Conservation (phyloP, 1,140 invertebrate genomes). For the Tribolium madens region DNA sequence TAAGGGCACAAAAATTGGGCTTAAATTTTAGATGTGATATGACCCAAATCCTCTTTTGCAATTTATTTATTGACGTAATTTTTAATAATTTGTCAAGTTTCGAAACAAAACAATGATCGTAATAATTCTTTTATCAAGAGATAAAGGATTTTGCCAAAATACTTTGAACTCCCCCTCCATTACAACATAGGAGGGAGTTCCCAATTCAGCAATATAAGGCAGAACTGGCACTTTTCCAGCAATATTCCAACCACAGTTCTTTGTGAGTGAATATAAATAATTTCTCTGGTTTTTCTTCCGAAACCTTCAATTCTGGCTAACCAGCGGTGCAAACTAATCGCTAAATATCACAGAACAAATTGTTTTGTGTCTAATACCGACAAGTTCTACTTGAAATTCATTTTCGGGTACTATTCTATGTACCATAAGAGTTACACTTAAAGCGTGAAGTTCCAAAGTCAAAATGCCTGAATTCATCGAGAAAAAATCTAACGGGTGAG, state of each 20-base stretch:
- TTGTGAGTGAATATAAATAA: constrained; percentile 22
- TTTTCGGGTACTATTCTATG: constrained; percentile 64
- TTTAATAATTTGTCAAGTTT: not conserved
- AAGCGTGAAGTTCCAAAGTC: constrained; percentile 15
- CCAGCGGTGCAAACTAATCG: constrained; percentile 52
- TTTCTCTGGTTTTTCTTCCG: not conserved
- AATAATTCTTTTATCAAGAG: not conserved
- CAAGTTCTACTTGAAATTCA: constrained; percentile 60
- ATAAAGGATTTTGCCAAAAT: constrained; percentile 13
- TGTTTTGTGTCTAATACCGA: constrained; percentile 61
- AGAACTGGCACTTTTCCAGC: constrained; percentile 15
- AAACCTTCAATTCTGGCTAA: constrained; percentile 49
- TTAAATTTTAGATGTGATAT: no score
- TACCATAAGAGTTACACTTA: constrained; percentile 65
- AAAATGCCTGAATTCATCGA: constrained; percentile 63
- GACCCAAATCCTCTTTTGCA: constrained; percentile 8
- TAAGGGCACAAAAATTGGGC: no score
- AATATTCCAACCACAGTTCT: constrained; percentile 10
- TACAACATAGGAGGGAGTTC: constrained; percentile 16
- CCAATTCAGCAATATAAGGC: constrained; percentile 15
- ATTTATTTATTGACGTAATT: not conserved
- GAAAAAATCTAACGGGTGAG: constrained; percentile 55
- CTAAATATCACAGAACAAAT: constrained; percentile 59
- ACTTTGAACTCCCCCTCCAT: constrained; percentile 15
- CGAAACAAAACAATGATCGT: constrained; percentile 14